Conservation (phyloP, 1,140 invertebrate genomes). For the Prorops nasuta region DNA sequence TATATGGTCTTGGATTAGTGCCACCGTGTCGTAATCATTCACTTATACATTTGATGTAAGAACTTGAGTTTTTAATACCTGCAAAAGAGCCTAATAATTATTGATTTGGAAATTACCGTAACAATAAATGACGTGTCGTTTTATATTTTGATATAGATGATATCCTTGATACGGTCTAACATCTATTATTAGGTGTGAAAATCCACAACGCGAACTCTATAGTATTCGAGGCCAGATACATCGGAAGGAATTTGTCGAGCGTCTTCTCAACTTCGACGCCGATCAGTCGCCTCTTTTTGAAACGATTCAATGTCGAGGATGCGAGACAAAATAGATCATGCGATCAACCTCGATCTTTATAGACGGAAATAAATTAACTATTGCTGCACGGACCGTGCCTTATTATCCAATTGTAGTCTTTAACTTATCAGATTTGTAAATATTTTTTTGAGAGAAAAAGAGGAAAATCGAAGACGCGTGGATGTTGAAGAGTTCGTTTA, state of each 20-base stretch:
- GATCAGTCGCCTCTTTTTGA: not conserved
- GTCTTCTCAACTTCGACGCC: not conserved
- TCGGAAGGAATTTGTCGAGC: conserved; percentile 11
- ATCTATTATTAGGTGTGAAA: conserved; percentile 20
- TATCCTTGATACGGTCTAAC: conserved; percentile 11
- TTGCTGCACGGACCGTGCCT: conserved; percentile 5
- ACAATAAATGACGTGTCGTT: too few species aligned
- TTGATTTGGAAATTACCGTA: too few species aligned
- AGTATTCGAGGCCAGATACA: conserved; percentile 17
- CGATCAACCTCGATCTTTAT: too few species aligned
- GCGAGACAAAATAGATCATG: not conserved
- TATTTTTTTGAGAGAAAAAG: not conserved
- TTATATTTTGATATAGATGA: too few species aligned
- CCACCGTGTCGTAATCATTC: too few species aligned
- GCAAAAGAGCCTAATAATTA: too few species aligned
- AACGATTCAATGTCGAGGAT: conserved; percentile 21
- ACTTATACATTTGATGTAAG: too few species aligned
- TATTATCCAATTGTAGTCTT: conserved; percentile 2
- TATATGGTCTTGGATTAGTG: too few species aligned
- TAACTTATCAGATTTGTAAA: not conserved
- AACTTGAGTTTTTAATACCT: too few species aligned
- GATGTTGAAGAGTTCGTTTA: not conserved
- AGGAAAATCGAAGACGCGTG: not conserved
- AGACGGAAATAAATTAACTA: not conserved
- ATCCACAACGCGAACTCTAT: conserved; percentile 10